Percentiles rank a stretch among this genome's conserved stretches.
Evolutionary conservation across 2,888 invertebrate species (phyloP).

Genomic region (Euzophera pinguis): DNA sequence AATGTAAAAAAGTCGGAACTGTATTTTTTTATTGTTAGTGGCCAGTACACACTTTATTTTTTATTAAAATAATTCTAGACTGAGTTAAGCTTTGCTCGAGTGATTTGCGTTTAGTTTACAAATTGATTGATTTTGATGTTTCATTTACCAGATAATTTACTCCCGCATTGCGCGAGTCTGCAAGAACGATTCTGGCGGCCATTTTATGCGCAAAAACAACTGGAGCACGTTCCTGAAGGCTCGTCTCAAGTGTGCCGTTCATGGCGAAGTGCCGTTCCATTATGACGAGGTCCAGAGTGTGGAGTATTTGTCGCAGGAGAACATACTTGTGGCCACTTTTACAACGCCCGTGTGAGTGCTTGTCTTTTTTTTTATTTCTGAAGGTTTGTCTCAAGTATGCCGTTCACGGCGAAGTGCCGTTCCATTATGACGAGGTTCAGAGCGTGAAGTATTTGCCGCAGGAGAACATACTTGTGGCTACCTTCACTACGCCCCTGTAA

Average conservation of each 20-base stretch:
- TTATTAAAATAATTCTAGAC: too few species aligned
- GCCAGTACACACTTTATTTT: too few species aligned
- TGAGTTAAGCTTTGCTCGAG: too few species aligned
- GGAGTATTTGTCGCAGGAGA: conserved; percentile 87
- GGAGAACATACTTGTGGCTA: too few species aligned
- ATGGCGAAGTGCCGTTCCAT: conserved; percentile 92
- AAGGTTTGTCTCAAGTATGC: too few species aligned
- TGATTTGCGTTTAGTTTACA: too few species aligned
- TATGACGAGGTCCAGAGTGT: conserved; percentile 94
- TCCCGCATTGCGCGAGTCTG: conserved; percentile 95
- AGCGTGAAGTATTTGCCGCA: too few species aligned
- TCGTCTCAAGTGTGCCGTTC: conserved; percentile 89
- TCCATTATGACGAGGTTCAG: too few species aligned
- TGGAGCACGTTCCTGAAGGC: conserved; percentile 97
- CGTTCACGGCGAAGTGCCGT: too few species aligned
- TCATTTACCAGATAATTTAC: conserved; percentile 84
- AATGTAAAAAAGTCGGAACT: too few species aligned
- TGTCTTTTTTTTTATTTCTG: background rate
- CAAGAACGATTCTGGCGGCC: conserved; percentile 92
- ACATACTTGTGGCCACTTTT: conserved; percentile 90
- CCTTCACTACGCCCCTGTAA: too few species aligned
- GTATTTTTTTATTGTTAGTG: too few species aligned
- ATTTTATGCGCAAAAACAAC: conserved; percentile 87
- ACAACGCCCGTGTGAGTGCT: conserved; percentile 84
- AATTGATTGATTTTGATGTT: background rate